These are phyloP conservation scores for Orius laevigatus DNA, from an alignment of 1,140 invertebrate genomes.

Conservation along the genomic window DNA sequence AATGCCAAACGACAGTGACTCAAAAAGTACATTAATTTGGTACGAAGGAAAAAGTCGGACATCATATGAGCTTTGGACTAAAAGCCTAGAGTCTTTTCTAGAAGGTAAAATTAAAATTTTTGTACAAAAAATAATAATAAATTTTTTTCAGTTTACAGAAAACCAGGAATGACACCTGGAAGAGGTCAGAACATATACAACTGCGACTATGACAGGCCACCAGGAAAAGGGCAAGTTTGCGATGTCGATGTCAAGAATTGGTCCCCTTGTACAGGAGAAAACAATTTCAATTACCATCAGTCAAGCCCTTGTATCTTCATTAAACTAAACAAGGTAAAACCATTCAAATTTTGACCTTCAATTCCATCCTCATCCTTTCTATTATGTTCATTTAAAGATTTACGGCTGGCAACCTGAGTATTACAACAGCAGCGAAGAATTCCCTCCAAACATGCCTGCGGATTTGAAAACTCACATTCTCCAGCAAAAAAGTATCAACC, in stretches of 20 bases:
- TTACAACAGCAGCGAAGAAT: constrained; percentile 26
- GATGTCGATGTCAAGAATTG: constrained; percentile 48
- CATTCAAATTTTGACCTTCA: not conserved
- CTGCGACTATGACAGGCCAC: constrained; percentile 43
- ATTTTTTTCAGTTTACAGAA: constrained; percentile 42
- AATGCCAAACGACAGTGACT: constrained; percentile 59
- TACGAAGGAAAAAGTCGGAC: constrained; percentile 58
- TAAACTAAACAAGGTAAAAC: constrained; percentile 35
- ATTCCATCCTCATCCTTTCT: not conserved
- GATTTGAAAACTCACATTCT: constrained; percentile 27
- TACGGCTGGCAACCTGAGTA: constrained; percentile 32
- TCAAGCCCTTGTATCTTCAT: constrained; percentile 35
- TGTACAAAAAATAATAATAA: not conserved
- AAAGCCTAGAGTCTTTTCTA: constrained; percentile 52
- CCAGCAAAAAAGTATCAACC: constrained; percentile 14
- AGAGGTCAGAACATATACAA: constrained; percentile 47
- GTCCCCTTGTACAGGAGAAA: constrained; percentile 47
- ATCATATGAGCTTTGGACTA: constrained; percentile 59
- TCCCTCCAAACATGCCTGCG: constrained; percentile 29
- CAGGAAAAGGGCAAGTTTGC: constrained; percentile 49
- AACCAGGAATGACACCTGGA: constrained; percentile 43
- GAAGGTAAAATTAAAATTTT: constrained; percentile 35
- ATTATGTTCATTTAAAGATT: constrained; percentile 26
- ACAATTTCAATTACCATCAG: constrained; percentile 50
- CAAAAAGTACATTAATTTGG: constrained; percentile 85